Evolutionary conservation across 2,113 vertebrate species (phyloP), one percentile per base, ranked within the genome.

Genomic region (Piliocolobus tephrosceles): DNA sequence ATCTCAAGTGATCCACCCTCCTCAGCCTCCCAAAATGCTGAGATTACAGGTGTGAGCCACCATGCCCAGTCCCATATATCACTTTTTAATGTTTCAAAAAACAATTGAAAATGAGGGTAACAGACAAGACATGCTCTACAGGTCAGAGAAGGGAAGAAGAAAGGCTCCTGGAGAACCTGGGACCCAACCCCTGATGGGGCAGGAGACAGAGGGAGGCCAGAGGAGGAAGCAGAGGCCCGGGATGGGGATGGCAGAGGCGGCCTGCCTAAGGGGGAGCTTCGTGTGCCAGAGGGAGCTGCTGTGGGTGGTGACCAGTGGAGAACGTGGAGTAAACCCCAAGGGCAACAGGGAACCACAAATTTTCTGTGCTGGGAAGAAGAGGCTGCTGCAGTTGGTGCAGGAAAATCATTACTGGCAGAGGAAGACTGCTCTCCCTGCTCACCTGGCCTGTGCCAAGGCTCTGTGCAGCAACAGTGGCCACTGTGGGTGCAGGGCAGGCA

Each of bases 71-170:
- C 27, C 12, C 27, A 32, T 30, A 64, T 30, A 14, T 64, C 61
- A 64, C 61, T 80, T 90, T 76, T 38, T 88, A 61, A 55, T 85
- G n/a, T 92, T 86, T 80, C 64, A 88, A 90, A 13, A 55, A 95
- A 87, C 3, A 76, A 50, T 5, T 76, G 47, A 72, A 88, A 91
- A 66, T 27, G 57, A 94, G 76, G 4, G 20, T 38, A 76, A 61
- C 5, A 32, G 47, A 64, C 14, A 38, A 84, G 22, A 66, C 11
- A 43, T 38, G 45, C 32, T 57, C 35, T 47, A 43, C 70, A 78
- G 27, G 18, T 57, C 23, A 55, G 22, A 79, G 43, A 23, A 43
- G n/a, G 85, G 47, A 35, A 23, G n/a, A 94, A 27, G 20, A 55
- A 55, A 72, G 17, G 6, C 38, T 40, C 16, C 6, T 0, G 4